Base-by-base conservation (phyloP, 2,888 invertebrate species). In the Kryphioiulus occultus region DNA sequence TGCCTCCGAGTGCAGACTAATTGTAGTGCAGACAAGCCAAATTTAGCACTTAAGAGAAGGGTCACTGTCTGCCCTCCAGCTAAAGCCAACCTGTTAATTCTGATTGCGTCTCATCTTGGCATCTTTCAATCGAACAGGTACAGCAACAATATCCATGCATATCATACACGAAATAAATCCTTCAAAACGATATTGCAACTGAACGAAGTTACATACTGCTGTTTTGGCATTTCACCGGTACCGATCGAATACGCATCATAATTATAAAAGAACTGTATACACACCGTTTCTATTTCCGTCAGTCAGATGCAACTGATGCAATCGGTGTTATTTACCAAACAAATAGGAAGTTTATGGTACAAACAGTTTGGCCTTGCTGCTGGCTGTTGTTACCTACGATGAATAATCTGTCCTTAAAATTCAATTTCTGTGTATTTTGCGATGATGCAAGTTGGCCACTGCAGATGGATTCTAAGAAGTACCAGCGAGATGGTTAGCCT, bases 11-110 rank as follows among this genome's bases (percentile, higher is more conserved):
- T 59, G 59, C 59, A 59, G 59, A 59, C 59, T 59, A 59, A 59
- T 59, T 59, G 15, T n/a, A 59, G n/a, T n/a, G 59, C 59, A 59
- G 59, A 59, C 59, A 59, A 59, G 59, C n/a, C 59, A 19, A n/a
- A n/a, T 59, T 59, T 59, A 59, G 59, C 59, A 59, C 59, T 59
- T n/a, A 19, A 59, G 59, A 59, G 59, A 59, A 59, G n/a, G 59
- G 59, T 59, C 59, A 59, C 59, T 59, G n/a, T 59, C 59, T 59
- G n/a, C 59, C 59, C 59, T 59, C n/a, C 59, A 59, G 59, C 59
- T 59, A 59, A n/a, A 44, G 19, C n/a, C 59, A 59, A 59, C 59
- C 59, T 59, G 59, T 59, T 59, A n/a, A 59, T 19, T n/a, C 59
- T 5, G 59, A 44, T 44, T 44, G 44, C 44, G 1, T 10, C 44